Base-by-base conservation (phyloP, 2,888 invertebrate genomes). In the Chydorus sphaericus region DNA sequence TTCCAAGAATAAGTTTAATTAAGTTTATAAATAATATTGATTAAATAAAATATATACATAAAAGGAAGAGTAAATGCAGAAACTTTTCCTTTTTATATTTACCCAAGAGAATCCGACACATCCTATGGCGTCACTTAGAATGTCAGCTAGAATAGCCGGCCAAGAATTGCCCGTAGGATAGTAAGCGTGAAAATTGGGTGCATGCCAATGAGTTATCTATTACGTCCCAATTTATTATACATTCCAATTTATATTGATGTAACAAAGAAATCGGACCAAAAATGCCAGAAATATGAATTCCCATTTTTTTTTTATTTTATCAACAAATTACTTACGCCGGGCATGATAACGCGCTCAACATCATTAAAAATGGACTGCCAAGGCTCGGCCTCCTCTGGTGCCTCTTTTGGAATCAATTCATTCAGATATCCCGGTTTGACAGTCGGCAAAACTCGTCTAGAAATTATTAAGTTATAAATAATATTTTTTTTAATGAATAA, bases 21-120 rank as follows among this genome's bases (percentile, higher is more conserved):
- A 26, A 18, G 14, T 48, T 29, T 23, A 1, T 33, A n/a, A 31
- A 50, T 48, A n/a, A n/a, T 36, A 54, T 18, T 30, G 55, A n/a
- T 29, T 31, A 23, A 56, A 44, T 39, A 30, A 55, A 39, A 53
- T 54, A 33, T 28, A 8, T 31, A 26, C n/a, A 28, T 33, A 58
- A 54, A 37, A 55, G 38, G 28, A 54, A 18, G 28, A 50, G 33
- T 31, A 11, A 53, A 37, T 44, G 10, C n/a, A n/a, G n/a, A n/a
- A n/a, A n/a, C n/a, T n/a, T n/a, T n/a, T n/a, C n/a, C n/a, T 5
- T 54, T n/a, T 4, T 23, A n/a, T 23, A 68, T 76, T 72, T 76
- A 92, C 93, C 94, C 94, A 96, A 28, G 89, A 82, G 70, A 96
- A 96, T 61, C 94, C 94, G 63, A 96, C 92, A 68, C 93, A 93